Evolutionary conservation across 2,797 vertebrate genomes (phyloP).

Genomic region (Danionella dracula): DNA sequence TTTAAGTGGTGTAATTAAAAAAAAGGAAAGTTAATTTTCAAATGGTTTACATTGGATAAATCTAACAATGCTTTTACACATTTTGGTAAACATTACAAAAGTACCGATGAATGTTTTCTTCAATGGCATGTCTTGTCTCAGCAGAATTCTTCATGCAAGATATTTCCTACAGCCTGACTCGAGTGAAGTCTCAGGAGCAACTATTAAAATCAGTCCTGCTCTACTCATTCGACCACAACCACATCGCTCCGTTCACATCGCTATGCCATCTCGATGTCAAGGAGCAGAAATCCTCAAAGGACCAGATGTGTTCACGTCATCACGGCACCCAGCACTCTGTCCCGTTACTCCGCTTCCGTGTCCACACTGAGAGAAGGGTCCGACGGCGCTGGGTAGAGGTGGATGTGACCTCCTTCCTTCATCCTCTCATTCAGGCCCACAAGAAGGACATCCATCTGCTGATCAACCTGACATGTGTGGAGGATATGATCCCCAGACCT

Average conservation of each 20-base stretch:
- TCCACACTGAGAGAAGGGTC: constrained; percentile 55
- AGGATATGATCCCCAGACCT: constrained; percentile 25
- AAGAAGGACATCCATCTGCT: constrained; percentile 74
- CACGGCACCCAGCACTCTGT: constrained; percentile 54
- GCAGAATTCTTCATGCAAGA: constrained; percentile 74
- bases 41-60: too few relatives aligned
- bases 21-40: too few relatives aligned
- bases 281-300: constrained; percentile 52
- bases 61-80: neutral
- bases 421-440: constrained; percentile 69
- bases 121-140: neutral
- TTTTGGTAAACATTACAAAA: neutral
- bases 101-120: neutral
- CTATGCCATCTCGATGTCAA: constrained; percentile 68
- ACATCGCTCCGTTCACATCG: constrained; percentile 54
- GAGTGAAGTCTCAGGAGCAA: constrained; percentile 76
- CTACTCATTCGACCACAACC: constrained; percentile 70
- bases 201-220: constrained; percentile 85
- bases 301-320: constrained; percentile 56
- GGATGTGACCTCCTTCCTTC: constrained; percentile 81
- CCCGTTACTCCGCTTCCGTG: constrained; percentile 64
- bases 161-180: constrained; percentile 83
- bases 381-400: constrained; percentile 79
- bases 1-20: too few relatives aligned
- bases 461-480: constrained; percentile 77